These are phyloP conservation scores for Pelochelys cantorii DNA, from an alignment of 2,797 vertebrate species.

Conservation along the genomic window DNA sequence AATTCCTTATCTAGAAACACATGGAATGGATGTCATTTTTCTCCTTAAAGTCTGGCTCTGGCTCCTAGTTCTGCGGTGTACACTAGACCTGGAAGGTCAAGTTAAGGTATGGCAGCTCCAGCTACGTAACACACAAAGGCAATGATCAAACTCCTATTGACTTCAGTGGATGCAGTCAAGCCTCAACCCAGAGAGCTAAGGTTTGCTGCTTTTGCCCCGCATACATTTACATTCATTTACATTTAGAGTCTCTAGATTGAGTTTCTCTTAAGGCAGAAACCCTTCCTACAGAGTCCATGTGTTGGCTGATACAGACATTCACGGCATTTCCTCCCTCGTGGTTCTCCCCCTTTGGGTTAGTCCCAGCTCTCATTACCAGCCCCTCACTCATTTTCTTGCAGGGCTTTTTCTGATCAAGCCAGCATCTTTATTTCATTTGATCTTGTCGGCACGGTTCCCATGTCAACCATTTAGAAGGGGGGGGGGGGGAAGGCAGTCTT, in stretches of 20 bases:
- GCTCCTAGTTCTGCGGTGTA: background rate
- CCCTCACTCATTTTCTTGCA: background rate
- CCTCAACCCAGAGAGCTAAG: background rate
- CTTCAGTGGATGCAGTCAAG: background rate
- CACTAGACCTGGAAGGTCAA: too few species aligned
- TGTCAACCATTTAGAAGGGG: background rate
- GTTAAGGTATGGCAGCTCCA: too few species aligned
- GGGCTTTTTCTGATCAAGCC: background rate
- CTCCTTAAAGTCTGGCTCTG: background rate
- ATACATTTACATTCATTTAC: background rate
- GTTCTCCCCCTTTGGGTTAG: background rate
- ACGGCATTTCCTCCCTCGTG: background rate
- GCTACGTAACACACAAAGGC: background rate
- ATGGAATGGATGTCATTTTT: background rate
- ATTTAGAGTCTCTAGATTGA: background rate
- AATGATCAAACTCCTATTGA: background rate
- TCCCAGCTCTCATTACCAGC: background rate
- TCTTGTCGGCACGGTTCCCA: too few species aligned
- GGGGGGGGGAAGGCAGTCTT: background rate
- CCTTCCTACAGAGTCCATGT: background rate
- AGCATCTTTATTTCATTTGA: background rate
- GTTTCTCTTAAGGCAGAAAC: background rate
- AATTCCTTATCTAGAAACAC: background rate
- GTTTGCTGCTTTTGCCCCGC: background rate
- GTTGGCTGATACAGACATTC: background rate